Evolutionary conservation across 2,113 vertebrate genomes (phyloP).

Genomic region (Patagioenas fasciata): DNA sequence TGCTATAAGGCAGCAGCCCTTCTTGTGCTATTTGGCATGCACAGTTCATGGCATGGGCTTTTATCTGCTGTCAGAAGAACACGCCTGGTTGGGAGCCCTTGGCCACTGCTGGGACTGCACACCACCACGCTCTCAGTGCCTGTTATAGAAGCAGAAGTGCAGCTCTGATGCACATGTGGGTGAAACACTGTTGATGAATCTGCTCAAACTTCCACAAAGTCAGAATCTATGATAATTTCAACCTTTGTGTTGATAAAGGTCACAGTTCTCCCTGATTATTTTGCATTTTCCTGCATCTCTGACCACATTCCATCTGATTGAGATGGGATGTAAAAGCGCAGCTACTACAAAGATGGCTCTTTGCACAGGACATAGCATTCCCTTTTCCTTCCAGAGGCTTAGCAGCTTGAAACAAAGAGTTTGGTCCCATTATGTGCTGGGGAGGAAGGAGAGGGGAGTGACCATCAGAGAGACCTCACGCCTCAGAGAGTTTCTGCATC

Average conservation of each 20-base stretch:
- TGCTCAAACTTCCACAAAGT: neutral
- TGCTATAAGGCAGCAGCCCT: neutral
- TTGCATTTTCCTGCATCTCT: neutral
- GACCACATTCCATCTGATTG: neutral
- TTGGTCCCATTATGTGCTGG: neutral
- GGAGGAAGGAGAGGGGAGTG: neutral
- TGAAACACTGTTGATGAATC: neutral
- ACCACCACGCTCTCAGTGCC: accelerated
- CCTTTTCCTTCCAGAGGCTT: neutral
- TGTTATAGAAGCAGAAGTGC: neutral
- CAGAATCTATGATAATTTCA: neutral
- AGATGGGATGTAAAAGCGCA: neutral
- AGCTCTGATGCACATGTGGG: neutral
- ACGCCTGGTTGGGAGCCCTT: accelerated
- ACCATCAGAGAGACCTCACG: neutral
- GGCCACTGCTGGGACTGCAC: neutral
- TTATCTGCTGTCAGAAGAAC: neutral
- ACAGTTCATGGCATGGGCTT: neutral
- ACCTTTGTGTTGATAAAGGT: neutral
- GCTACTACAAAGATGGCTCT: neutral
- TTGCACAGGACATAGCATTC: neutral
- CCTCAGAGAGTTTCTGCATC: neutral
- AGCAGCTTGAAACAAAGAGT: neutral
- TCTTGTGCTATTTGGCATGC: neutral
- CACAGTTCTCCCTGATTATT: neutral